Percentiles rank a stretch among this genome's conserved stretches.
Evolutionary conservation across 2,113 vertebrate species (phyloP).

Genomic region (Haplotaxodon microlepis): DNA sequence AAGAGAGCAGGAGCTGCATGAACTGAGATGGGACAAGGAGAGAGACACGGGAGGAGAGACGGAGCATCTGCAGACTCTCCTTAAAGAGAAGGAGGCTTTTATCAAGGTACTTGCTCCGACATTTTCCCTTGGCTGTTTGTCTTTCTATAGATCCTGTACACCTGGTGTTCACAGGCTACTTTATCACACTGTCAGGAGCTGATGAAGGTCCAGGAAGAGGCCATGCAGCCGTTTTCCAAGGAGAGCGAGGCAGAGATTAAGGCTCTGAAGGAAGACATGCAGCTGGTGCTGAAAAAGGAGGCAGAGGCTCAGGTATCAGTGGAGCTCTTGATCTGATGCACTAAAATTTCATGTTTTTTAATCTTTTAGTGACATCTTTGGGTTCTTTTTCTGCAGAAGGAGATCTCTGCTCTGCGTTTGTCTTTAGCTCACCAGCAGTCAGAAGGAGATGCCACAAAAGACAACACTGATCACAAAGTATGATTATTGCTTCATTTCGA

Average conservation of each 20-base stretch:
- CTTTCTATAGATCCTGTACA: neutral
- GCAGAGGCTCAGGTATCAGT: conserved; percentile 82
- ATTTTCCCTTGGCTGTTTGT: neutral
- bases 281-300: conserved; percentile 82
- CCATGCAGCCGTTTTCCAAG: conserved; percentile 32
- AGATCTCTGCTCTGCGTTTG: conserved; percentile 78
- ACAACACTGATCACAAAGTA: conserved; percentile 76
- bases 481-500: neutral
- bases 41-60: conserved; percentile 35
- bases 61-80: conserved; percentile 52
- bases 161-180: neutral
- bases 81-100: conserved; percentile 74
- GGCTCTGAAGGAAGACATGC: conserved; percentile 82
- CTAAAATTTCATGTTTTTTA: neutral
- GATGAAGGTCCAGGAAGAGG: conserved; percentile 60
- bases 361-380: neutral
- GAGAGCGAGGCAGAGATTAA: conserved; percentile 37
- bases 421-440: conserved; percentile 71
- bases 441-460: conserved; percentile 69
- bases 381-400: conserved; percentile 61
- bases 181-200: conserved; percentile 56
- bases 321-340: neutral
- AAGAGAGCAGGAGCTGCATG: conserved; percentile 59
- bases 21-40: conserved; percentile 51
- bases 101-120: conserved; percentile 65